Evolutionary conservation across 1,140 invertebrate species (phyloP).

Genomic region (Dermatophagoides farinae): DNA sequence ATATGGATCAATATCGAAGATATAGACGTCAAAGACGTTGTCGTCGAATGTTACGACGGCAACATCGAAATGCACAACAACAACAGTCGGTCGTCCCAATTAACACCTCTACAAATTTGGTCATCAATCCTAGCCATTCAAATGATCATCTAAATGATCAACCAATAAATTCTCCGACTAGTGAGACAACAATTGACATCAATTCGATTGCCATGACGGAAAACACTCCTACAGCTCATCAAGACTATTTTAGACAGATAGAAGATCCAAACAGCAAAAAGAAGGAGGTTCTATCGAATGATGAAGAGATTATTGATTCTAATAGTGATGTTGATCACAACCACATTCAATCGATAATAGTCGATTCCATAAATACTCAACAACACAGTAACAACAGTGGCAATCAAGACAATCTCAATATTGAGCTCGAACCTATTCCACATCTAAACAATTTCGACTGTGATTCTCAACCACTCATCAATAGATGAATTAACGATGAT

Average conservation of each 20-base stretch:
- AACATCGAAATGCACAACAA: constrained; percentile 3
- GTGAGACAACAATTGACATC: background rate
- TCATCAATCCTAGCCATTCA: background rate
- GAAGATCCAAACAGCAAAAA: no score
- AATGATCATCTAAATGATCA: background rate
- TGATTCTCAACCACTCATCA: constrained; percentile 16
- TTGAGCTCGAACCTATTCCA: constrained; percentile 13
- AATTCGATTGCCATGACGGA: background rate
- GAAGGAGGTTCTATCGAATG: no score
- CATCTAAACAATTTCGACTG: constrained; percentile 12
- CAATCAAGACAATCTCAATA: constrained; percentile 8
- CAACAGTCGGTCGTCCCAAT: background rate
- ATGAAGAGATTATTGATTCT: no score
- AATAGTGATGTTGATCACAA: no score
- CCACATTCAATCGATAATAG: no score
- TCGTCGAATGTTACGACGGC: constrained; percentile 5
- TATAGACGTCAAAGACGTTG: constrained; percentile 2
- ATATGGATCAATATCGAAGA: constrained; percentile 9
- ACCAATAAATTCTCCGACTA: background rate
- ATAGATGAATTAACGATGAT: background rate
- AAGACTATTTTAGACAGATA: no score
- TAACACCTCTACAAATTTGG: background rate
- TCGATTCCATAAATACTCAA: background rate
- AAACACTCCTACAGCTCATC: background rate
- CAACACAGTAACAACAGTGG: background rate